Evolutionary conservation across 1,140 invertebrate genomes (phyloP), one percentile per base, ranked within the genome.

Genomic region (Listronotus bonariensis): DNA sequence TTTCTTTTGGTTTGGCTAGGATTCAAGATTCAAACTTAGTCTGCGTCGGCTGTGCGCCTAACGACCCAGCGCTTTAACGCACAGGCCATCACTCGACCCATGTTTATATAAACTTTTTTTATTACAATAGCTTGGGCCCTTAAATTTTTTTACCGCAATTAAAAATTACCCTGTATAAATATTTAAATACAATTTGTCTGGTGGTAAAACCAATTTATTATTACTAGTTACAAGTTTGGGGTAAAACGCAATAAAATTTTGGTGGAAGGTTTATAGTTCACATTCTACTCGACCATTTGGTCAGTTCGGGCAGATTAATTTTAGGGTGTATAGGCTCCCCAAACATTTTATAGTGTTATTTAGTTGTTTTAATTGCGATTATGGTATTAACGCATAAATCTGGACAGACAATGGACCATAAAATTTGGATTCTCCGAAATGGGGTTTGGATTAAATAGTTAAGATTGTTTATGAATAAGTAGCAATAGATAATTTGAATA

Each of bases 271-370:
- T 62, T 62, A 62, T 62, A 54, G 60, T 53, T 34, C 51, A 40
- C 60, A 62, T 62, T 62, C 43, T 62, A 62, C 52, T 15, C 43
- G 60, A 49, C 60, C 53, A 55, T 62, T 62, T 54, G 60, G 41
- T 38, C 60, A 61, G 46, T 53, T 51, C 36, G 36, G 32, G 58
- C 58, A 54, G 60, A 62, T 62, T 62, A 62, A 62, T 62, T 53
- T 55, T 62, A 46, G 49, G 51, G 60, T 17, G 40, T 43, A 40
- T 46, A 10, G 40, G 51, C 49, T 53, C 41, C 51, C 49, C 38
- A 46, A 55, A 62, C 60, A 55, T 62, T 62, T 62, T 62, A 62
- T 62, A 62, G 58, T 61, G 58, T 61, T 61, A 61, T 61, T 61
- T 61, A 61, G 49, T 54, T 32, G 60, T 54, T 62, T 61, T 62